Evolutionary conservation across 2,797 vertebrate genomes (phyloP).

Genomic region (Carduelis carduelis): DNA sequence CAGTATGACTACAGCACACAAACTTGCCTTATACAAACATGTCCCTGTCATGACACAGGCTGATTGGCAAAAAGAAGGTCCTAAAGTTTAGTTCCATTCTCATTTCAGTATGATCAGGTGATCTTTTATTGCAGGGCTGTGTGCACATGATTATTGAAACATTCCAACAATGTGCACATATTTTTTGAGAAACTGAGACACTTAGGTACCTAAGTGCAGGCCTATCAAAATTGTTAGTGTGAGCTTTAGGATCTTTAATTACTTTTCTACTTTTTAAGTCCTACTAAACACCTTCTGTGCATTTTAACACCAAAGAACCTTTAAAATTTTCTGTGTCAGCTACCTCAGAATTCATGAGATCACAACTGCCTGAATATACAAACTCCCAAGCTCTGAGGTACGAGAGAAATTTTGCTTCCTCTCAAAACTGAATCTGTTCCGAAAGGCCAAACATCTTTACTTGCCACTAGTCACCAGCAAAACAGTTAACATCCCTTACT

Average conservation of each 20-base stretch:
- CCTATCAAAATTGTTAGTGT: background rate
- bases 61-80: background rate
- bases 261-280: background rate
- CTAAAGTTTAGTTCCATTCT: background rate
- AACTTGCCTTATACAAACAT: background rate
- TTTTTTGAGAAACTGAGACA: background rate
- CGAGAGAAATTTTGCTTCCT: background rate
- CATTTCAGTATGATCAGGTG: background rate
- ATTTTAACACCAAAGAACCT: background rate
- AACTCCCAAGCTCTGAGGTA: background rate
- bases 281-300: background rate
- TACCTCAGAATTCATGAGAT: background rate
- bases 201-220: background rate
- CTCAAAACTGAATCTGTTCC: background rate
- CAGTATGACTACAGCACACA: background rate
- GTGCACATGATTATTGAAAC: background rate
- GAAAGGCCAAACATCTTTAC: background rate
- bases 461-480: background rate
- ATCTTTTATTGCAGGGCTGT: background rate
- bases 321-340: background rate
- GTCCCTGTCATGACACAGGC: background rate
- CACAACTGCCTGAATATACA: background rate
- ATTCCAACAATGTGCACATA: background rate
- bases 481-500: background rate
- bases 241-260: background rate